Evolutionary conservation across 2,888 invertebrate genomes (phyloP), one percentile per base, ranked within the genome.

Genomic region (Apotomis turbidana): DNA sequence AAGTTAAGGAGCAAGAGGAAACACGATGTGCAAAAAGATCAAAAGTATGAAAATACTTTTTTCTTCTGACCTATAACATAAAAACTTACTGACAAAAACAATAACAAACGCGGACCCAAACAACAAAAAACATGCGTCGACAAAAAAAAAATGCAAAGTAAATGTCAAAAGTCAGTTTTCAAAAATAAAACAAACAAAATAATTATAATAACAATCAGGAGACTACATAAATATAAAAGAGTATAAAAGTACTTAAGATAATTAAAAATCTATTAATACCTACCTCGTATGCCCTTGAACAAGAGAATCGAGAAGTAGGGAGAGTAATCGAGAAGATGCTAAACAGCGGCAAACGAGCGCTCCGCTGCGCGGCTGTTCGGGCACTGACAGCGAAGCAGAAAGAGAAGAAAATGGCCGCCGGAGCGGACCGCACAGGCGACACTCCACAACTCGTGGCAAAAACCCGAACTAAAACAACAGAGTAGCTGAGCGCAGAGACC

Each of bases 391-490:
- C 79, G 76, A 85, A 89, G 88, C 86, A 84, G 87, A 90, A 86
- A 87, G 90, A 91, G 93, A 93, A 93, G 91, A 92, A 93, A 91
- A 93, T 92, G 91, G 93, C 91, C 78, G 88, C 81, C 86, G 27
- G 77, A 76, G 5, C 41, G 41, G 74, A 79, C 77, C 73, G 77
- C 80, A n/a, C 58, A 46, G 76, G 85, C 89, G 86, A 80, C 88
- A 79, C 78, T 77, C 78, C 78, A 77, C 59, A 76, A 78, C 85
- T 79, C 81, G 79, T 82, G 80, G 78, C 73, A 54, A 78, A 80
- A 78, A 83, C 78, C 75, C 76, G 83, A 84, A 87, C 87, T 84
- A 85, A 82, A 78, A 75, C 74, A 66, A 77, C 79, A 84, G 82
- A 84, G 79, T 77, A 83, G 15, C 44, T 60, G 52, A 76, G 73